Base-by-base conservation (phyloP, 2,888 invertebrate genomes). In the Caenorhabditis plicata region DNA sequence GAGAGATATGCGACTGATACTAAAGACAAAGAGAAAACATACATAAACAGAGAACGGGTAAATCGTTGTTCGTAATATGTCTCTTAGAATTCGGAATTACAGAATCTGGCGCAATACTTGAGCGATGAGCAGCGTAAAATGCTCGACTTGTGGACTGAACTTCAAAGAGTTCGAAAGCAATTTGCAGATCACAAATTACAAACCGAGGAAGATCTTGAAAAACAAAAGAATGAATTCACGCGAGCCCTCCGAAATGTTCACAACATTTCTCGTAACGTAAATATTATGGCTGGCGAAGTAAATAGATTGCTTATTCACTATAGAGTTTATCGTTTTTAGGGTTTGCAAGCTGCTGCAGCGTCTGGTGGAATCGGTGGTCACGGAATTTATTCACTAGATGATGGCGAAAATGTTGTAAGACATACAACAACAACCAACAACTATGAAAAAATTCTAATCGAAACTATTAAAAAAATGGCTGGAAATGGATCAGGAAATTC, bases 51-150 rank as follows among this genome's bases (percentile, higher is more conserved):
- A 31, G 77, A 79, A 22, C 54, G 57, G 38, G 67, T 67, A 45
- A 41, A 43, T n/a, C 23, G 39, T 19, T 31, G 19, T 35, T 35
- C 27, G 3, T 41, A 8, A 43, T 23, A 8, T 26, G 29, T 19
- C 7, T n/a, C n/a, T n/a, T n/a, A n/a, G n/a, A n/a, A n/a, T n/a
- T n/a, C n/a, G n/a, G n/a, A n/a, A n/a, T 39, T 64, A 39, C 43
- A 77, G 76, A 80, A 80, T 38, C 54, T 80, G 36, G 57, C 77
- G 15, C 77, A 80, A 40, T 78, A 79, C 42, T 60, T 79, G 32
- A 73, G 73, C 27, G 79, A 79, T 42, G 79, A 79, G 50, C 79
- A 79, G 52, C 71, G 75, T 48, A 79, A 80, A 46, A 79, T 79
- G 77, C 57, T 80, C 26, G 79, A 79, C 36, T 49, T 79, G 15